Conservation (phyloP, 1,140 invertebrate species). For the Riptortus pedestris region DNA sequence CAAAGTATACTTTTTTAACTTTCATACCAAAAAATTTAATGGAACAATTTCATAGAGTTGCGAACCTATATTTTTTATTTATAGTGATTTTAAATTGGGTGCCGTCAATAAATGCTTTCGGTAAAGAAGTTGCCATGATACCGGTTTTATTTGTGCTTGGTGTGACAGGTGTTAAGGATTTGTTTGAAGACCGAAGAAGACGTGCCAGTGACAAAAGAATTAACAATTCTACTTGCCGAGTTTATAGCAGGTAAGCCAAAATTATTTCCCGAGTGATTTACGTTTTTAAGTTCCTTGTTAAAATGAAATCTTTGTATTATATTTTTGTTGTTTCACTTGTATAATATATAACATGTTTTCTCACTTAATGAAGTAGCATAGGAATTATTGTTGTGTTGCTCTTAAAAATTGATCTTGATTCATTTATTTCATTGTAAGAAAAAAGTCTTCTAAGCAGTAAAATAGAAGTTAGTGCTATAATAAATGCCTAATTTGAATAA, state of each 20-base stretch:
- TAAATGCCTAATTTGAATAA: no score
- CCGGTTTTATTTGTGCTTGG: constrained; percentile 88
- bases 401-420: no score
- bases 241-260: constrained; percentile 73
- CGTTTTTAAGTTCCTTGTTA: not conserved
- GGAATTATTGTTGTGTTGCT: no score
- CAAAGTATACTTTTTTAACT: constrained; percentile 87
- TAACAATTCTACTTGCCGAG: constrained; percentile 83
- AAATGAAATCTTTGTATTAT: no score
- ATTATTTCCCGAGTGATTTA: constrained; percentile 30
- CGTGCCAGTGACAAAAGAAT: constrained; percentile 83
- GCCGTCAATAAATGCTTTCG: constrained; percentile 86
- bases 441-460: no score
- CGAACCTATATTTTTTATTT: constrained; percentile 96
- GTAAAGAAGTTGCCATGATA: constrained; percentile 91
- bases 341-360: no score
- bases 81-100: constrained; percentile 94
- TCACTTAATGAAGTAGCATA: no score
- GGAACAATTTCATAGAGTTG: constrained; percentile 95
- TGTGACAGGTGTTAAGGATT: constrained; percentile 94
- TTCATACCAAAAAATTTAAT: constrained; percentile 94
- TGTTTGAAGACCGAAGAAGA: constrained; percentile 87
- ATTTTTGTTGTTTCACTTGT: no score
- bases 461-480: no score
- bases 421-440: no score